These are phyloP conservation scores for Peromyscus californicus DNA, from an alignment of 2,113 vertebrate genomes.

Conservation along the genomic window DNA sequence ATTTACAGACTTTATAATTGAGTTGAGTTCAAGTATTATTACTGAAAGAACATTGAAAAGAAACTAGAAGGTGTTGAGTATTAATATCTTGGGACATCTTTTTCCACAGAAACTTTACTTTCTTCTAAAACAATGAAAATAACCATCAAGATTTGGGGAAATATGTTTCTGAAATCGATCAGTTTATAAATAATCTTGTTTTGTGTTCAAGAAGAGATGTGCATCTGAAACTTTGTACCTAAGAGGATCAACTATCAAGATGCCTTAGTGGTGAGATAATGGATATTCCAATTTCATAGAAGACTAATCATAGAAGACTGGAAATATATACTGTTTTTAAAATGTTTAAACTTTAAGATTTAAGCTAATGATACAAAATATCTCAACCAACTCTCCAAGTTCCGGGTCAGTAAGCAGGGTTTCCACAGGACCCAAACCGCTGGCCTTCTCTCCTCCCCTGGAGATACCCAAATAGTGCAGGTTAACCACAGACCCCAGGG, in stretches of 20 bases:
- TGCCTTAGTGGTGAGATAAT: not conserved
- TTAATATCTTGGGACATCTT: not conserved
- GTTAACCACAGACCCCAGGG: constrained; percentile 64
- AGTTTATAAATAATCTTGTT: not conserved
- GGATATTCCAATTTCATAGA: not conserved
- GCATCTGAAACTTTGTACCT: not conserved
- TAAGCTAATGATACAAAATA: constrained; percentile 2
- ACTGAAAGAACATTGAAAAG: constrained; percentile 1
- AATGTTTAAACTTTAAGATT: not conserved
- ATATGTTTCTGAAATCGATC: not conserved
- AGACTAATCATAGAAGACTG: not conserved
- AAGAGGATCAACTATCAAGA: not conserved
- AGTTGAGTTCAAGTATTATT: not conserved
- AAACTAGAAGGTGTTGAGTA: not conserved
- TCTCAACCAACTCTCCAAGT: not conserved
- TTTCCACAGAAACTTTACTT: not conserved
- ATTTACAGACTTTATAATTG: not conserved
- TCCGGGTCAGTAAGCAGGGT: constrained; percentile 23
- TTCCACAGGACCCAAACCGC: constrained; percentile 7
- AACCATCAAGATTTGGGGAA: not conserved
- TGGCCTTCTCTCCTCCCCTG: not conserved
- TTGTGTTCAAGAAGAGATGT: not conserved
- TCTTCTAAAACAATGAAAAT: not conserved
- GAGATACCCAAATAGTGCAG: constrained; percentile 48
- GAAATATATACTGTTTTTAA: not conserved